A percentile compares a stretch with the other conserved stretches of the same genome.
These are phyloP conservation scores for Leucopternis melanops DNA, from an alignment of 2,113 vertebrate genomes.

Conservation along the genomic window DNA sequence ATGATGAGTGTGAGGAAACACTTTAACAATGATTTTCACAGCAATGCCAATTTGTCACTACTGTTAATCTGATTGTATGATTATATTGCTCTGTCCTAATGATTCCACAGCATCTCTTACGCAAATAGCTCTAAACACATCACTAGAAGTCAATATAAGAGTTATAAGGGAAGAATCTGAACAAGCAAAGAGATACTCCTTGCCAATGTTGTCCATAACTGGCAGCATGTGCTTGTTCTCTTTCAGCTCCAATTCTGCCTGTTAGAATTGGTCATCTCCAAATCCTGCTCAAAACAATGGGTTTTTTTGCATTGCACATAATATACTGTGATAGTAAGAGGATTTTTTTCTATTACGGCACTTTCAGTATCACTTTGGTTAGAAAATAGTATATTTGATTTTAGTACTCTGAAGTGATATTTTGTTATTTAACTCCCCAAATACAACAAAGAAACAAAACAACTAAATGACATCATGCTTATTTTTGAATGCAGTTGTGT, in stretches of 20 bases:
- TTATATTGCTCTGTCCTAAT: not conserved
- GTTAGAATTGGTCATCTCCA: not conserved
- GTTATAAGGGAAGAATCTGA: not conserved
- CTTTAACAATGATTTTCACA: not conserved
- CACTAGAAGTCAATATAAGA: not conserved
- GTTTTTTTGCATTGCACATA: not conserved
- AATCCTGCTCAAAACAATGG: not conserved
- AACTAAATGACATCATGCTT: not conserved
- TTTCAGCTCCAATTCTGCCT: not conserved
- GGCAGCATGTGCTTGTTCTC: not conserved
- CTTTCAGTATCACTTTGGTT: not conserved
- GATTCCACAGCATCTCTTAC: not conserved
- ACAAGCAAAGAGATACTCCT: not conserved
- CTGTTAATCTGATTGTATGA: not conserved
- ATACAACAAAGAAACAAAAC: not conserved
- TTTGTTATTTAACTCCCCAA: not conserved
- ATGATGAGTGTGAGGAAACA: not conserved
- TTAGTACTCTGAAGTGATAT: not conserved
- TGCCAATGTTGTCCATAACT: not conserved
- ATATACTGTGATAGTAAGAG: not conserved
- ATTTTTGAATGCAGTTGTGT: not conserved
- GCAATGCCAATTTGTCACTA: not conserved
- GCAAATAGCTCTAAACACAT: not conserved
- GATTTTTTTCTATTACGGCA: not conserved
- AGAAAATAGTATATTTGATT: not conserved